Conservation (phyloP, 2,113 vertebrate genomes). For the Uria aalge region DNA sequence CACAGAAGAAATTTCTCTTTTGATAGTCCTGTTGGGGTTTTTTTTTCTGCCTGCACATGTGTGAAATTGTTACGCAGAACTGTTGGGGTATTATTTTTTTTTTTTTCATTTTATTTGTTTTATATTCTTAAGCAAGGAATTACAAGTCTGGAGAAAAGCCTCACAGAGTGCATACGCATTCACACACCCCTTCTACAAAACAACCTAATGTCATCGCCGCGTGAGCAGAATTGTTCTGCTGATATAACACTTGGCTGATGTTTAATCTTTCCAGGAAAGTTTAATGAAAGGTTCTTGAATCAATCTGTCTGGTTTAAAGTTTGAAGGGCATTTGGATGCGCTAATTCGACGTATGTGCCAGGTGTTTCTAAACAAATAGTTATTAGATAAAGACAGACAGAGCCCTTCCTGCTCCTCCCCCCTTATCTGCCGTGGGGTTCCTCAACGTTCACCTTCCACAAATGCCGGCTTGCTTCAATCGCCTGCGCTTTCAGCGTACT, state of each 20-base stretch:
- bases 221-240: slow-evolving; percentile 2
- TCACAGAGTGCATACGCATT: not conserved
- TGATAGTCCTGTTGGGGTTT: not conserved
- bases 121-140: slow-evolving; percentile 3
- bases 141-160: not conserved
- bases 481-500: not conserved
- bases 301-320: slow-evolving; percentile 56
- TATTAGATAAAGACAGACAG: not conserved
- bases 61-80: not conserved
- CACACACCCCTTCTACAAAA: not conserved
- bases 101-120: not conserved
- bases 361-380: slow-evolving; percentile 52
- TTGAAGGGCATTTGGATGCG: slow-evolving; percentile 46
- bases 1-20: not conserved
- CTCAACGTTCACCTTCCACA: not conserved
- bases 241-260: slow-evolving; percentile 17
- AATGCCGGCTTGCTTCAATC: not conserved
- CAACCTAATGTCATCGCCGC: not conserved
- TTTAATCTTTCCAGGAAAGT: slow-evolving; percentile 63
- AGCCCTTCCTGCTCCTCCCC: not conserved
- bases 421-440: not conserved
- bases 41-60: not conserved
- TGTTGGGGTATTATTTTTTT: not conserved
- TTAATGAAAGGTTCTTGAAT: slow-evolving; percentile 48
- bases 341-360: slow-evolving; percentile 1